Conservation (phyloP, 2,888 invertebrate genomes). For the Rambutsinella grinnellia region DNA sequence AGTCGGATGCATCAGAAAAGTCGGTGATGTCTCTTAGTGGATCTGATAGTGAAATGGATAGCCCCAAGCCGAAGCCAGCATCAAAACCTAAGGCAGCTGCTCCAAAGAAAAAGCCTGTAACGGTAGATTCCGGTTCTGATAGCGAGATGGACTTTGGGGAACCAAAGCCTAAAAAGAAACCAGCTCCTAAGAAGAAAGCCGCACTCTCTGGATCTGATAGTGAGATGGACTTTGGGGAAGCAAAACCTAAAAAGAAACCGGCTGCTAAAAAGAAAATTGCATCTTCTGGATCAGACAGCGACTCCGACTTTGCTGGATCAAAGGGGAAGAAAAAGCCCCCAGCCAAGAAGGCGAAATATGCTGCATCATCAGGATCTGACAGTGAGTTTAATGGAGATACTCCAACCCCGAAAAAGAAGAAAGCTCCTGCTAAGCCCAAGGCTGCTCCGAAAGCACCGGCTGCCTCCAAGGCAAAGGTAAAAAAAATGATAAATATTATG, state of each 20-base stretch:
- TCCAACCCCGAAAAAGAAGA: conserved; percentile 5
- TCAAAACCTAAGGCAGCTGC: not conserved
- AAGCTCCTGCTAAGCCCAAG: not conserved
- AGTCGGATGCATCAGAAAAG: conserved; percentile 7
- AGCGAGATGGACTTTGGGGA: conserved; percentile 9
- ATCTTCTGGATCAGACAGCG: not conserved
- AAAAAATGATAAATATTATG: not conserved
- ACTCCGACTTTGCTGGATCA: conserved; percentile 23
- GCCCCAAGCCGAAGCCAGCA: conserved; percentile 1
- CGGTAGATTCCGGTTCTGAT: not conserved
- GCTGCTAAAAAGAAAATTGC: not conserved
- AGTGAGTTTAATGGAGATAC: conserved; percentile 13
- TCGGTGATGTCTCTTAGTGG: not conserved
- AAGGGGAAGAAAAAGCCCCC: conserved; percentile 20
- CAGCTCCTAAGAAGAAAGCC: not conserved
- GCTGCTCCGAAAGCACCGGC: conserved; percentile 25
- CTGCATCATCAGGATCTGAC: conserved; percentile 1
- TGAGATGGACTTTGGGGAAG: conserved; percentile 7
- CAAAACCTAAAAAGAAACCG: conserved; percentile 14
- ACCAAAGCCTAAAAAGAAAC: not conserved
- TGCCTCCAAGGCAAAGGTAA: conserved; percentile 31
- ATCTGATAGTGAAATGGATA: conserved; percentile 7
- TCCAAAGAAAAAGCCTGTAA: conserved; percentile 12
- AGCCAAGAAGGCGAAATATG: not conserved
- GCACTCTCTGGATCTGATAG: not conserved